Percentiles rank a stretch among this genome's conserved stretches.
These are phyloP conservation scores for Hartigia nigra DNA, from an alignment of 2,888 invertebrate species.

Conservation along the genomic window DNA sequence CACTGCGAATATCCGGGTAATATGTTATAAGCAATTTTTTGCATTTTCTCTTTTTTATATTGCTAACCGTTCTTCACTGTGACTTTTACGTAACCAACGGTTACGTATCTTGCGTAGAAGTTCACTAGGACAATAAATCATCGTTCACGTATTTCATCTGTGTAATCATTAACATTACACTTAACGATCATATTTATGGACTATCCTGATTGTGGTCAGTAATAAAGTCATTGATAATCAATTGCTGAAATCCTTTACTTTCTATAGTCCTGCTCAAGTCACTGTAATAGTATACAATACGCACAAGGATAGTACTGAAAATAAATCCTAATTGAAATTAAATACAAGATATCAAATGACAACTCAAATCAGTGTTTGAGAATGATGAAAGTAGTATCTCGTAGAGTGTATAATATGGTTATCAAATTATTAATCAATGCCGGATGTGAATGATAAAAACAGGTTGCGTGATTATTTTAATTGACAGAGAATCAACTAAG, in stretches of 20 bases:
- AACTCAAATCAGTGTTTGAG: background rate
- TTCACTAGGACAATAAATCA: background rate
- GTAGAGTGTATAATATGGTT: background rate
- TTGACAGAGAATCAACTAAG: background rate
- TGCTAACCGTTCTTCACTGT: background rate
- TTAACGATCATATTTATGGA: background rate
- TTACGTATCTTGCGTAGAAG: background rate
- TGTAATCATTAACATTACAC: background rate
- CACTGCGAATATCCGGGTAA: slow-evolving; percentile 67
- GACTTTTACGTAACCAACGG: background rate
- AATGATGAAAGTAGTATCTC: background rate
- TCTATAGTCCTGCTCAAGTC: background rate
- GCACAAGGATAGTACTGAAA: background rate
- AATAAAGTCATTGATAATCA: background rate
- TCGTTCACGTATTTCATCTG: background rate
- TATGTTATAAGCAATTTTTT: background rate
- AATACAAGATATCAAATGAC: background rate
- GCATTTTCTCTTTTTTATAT: background rate
- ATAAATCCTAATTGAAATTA: background rate
- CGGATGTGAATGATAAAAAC: background rate
- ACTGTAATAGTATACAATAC: background rate
- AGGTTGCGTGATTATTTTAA: background rate
- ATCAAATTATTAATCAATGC: background rate
- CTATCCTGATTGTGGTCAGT: background rate
- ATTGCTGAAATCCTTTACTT: background rate